Evolutionary conservation across 1,140 invertebrate genomes (phyloP).

Genomic region (Rhopalosiphum padi): DNA sequence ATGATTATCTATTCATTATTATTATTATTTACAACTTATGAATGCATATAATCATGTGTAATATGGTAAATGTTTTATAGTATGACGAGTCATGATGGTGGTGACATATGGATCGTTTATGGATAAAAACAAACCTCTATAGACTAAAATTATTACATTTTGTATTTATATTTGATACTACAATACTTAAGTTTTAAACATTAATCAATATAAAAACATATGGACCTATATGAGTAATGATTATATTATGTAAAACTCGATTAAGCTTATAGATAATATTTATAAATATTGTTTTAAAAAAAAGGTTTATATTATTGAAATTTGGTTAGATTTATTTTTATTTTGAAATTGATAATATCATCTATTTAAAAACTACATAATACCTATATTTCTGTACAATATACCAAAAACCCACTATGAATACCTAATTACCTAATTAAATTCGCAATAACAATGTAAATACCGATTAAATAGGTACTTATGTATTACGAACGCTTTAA

Average conservation of each 20-base stretch:
- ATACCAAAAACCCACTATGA: background rate
- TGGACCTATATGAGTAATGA: no score
- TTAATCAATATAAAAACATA: background rate
- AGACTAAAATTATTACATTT: background rate
- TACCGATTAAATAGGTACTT: background rate
- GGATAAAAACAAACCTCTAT: background rate
- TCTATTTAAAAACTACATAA: no score
- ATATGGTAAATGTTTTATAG: background rate
- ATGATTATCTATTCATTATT: background rate
- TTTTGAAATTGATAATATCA: background rate
- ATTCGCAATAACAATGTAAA: background rate
- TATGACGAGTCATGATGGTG: no score
- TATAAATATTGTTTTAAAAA: background rate
- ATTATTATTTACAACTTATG: background rate
- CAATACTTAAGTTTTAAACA: background rate
- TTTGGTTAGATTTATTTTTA: background rate
- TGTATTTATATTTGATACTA: background rate
- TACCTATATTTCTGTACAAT: background rate
- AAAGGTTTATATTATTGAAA: background rate
- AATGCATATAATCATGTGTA: background rate
- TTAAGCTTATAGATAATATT: background rate
- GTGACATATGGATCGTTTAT: background rate
- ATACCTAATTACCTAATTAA: background rate
- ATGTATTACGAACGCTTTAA: background rate
- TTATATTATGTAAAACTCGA: background rate